Evolutionary conservation across 1,140 invertebrate genomes (phyloP).

Genomic region (Vanessa tameamea): DNA sequence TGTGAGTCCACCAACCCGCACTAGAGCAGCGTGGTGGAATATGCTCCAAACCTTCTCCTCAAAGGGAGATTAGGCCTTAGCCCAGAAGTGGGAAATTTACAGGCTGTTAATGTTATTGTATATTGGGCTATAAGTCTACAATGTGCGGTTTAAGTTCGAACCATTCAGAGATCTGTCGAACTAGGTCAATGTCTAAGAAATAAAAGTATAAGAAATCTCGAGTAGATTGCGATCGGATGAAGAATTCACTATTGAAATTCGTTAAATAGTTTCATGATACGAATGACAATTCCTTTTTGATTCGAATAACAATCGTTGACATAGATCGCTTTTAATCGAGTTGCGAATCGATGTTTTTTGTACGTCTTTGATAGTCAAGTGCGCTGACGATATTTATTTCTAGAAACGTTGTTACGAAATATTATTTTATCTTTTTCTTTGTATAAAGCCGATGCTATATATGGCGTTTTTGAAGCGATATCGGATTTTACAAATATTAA

Average conservation of each 20-base stretch:
- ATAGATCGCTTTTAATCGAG: neutral
- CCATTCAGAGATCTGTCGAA: neutral
- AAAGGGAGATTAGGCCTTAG: no score
- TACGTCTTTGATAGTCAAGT: neutral
- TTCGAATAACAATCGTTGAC: neutral
- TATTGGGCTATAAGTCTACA: neutral
- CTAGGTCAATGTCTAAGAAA: slow-evolving; percentile 8
- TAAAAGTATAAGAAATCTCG: slow-evolving; percentile 6
- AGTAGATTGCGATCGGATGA: neutral
- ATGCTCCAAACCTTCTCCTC: no score
- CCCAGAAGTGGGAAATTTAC: no score
- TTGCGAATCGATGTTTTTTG: neutral
- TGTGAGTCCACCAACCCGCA: no score
- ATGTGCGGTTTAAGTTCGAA: neutral
- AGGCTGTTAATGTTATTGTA: no score
- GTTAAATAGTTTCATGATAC: neutral
- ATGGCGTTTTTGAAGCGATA: no score
- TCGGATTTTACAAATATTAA: no score
- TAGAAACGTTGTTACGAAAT: neutral
- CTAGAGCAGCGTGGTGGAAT: no score
- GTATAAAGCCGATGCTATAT: no score
- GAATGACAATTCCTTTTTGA: slow-evolving; percentile 1
- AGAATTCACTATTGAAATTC: slow-evolving; percentile 3
- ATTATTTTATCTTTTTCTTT: no score
- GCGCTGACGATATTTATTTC: neutral